Conservation (phyloP, 1,140 invertebrate genomes). For the Nilaparvata lugens region DNA sequence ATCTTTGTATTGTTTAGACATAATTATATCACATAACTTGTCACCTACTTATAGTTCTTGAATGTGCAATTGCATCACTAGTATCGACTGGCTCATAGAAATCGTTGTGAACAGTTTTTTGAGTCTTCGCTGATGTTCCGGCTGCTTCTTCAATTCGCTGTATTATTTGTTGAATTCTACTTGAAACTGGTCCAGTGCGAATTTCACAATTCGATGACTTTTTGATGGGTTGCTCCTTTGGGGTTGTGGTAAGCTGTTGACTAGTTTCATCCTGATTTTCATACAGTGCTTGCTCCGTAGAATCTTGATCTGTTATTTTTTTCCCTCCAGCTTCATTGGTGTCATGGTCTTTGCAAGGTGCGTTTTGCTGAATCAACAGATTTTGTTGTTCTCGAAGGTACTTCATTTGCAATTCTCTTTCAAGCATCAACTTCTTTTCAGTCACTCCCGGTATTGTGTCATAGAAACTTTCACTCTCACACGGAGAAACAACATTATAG, state of each 20-base stretch:
- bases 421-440: too few species aligned
- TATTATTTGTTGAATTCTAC: conserved; percentile 2
- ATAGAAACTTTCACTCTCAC: not conserved
- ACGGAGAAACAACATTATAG: not conserved
- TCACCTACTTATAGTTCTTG: not conserved
- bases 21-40: not conserved
- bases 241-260: too few species aligned
- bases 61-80: not conserved
- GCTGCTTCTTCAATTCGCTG: not conserved
- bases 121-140: not conserved
- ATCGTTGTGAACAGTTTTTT: not conserved
- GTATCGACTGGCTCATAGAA: not conserved
- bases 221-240: too few species aligned
- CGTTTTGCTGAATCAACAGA: too few species aligned
- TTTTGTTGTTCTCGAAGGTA: too few species aligned
- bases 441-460: not conserved
- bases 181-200: not conserved
- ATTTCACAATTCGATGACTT: too few species aligned
- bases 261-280: too few species aligned
- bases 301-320: too few species aligned
- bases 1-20: not conserved
- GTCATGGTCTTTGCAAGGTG: too few species aligned
- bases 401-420: too few species aligned
- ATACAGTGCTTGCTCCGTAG: too few species aligned
- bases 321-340: too few species aligned